Conservation (phyloP, 1,140 invertebrate species). For the Neotoxoptera formosana region DNA sequence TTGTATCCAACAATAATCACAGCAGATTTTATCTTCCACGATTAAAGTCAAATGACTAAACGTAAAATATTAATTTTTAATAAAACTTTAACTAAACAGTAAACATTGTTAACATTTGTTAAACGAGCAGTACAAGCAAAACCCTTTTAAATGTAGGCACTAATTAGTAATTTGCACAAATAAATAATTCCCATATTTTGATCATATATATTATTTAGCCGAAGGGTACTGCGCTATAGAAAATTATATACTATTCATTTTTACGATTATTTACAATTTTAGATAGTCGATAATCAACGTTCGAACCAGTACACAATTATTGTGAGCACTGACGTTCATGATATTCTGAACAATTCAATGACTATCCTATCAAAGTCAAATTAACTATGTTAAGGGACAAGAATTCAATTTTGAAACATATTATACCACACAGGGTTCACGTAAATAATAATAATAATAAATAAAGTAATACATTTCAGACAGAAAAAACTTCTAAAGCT, state of each 20-base stretch:
- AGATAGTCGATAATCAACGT: neutral
- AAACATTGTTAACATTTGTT: neutral
- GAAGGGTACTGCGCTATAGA: neutral
- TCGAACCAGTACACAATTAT: neutral
- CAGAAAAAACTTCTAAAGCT: neutral
- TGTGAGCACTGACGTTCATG: neutral
- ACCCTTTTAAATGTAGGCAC: neutral
- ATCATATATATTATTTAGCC: neutral
- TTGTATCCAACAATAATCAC: neutral
- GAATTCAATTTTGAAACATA: slow-evolving; percentile 7
- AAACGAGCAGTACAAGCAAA: neutral
- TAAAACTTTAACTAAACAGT: neutral
- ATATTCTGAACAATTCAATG: neutral
- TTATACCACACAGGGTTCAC: neutral
- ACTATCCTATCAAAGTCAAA: neutral
- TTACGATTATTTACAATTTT: neutral
- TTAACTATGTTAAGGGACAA: neutral
- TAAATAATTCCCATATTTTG: neutral
- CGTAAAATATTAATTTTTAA: neutral
- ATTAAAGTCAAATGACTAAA: neutral
- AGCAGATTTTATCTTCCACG: neutral
- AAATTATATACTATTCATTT: neutral
- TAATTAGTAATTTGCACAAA: neutral
- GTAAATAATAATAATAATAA: neutral
- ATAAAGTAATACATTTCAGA: neutral